phyloP scores from a whole-genome alignment of 2,888 invertebrate genomes.

The Limulus polyphemus region DNA sequence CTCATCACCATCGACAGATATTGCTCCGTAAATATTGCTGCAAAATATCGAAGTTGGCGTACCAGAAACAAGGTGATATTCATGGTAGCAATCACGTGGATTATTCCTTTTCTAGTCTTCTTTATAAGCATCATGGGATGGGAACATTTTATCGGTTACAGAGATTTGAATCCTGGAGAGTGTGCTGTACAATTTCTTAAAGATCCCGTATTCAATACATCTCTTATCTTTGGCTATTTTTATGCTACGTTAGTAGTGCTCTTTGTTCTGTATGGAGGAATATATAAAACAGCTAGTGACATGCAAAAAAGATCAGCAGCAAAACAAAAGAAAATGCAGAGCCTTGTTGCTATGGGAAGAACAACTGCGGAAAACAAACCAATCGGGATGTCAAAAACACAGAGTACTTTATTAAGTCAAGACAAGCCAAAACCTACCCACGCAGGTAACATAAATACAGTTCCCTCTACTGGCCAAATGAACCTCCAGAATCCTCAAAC shows the following conservation, averaged over 20 bases:
- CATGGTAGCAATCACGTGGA: slow-evolving; percentile 95
- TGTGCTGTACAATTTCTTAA: slow-evolving; percentile 96
- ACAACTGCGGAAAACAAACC: slow-evolving; percentile 47
- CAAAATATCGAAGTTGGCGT: slow-evolving; percentile 91
- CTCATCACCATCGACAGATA: slow-evolving; percentile 96
- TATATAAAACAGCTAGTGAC: slow-evolving; percentile 91
- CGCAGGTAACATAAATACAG: no score
- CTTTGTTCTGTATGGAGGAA: slow-evolving; percentile 89
- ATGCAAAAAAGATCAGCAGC: slow-evolving; percentile 96
- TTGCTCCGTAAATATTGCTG: slow-evolving; percentile 96
- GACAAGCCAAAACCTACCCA: slow-evolving; percentile 48
- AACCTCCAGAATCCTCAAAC: slow-evolving; percentile 27
- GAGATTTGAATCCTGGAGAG: slow-evolving; percentile 72
- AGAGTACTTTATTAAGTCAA: slow-evolving; percentile 53
- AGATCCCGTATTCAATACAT: slow-evolving; percentile 93
- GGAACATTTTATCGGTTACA: slow-evolving; percentile 91
- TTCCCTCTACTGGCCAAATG: no score
- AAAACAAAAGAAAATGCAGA: slow-evolving; percentile 88
- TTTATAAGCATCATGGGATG: slow-evolving; percentile 98
- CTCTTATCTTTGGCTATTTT: slow-evolving; percentile 90
- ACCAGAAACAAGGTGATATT: slow-evolving; percentile 83
- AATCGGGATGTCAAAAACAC: slow-evolving; percentile 68
- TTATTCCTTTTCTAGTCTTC: slow-evolving; percentile 87
- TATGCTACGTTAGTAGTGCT: slow-evolving; percentile 94
- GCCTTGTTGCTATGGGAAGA: slow-evolving; percentile 79